A percentile compares a stretch with the other conserved stretches of the same genome.
These are phyloP conservation scores for Chanos chanos DNA, from an alignment of 2,797 vertebrate species.

Conservation along the genomic window DNA sequence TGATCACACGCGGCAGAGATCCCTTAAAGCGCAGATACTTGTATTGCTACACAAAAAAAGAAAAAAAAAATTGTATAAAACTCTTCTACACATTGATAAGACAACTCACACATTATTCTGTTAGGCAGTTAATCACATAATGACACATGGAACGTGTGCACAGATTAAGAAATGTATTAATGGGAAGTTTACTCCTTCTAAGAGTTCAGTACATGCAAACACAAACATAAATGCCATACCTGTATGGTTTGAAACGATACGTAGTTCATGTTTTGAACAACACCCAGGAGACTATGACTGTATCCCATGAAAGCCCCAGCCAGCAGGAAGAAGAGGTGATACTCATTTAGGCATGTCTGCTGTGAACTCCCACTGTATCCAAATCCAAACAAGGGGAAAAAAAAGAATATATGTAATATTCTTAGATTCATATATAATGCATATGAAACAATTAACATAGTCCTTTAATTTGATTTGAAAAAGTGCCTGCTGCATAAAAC, in stretches of 20 bases:
- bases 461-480: too few relatives aligned
- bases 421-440: neutral
- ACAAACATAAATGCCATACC: conserved; percentile 63
- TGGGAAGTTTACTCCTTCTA: too few relatives aligned
- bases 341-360: conserved; percentile 85
- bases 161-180: too few relatives aligned
- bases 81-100: too few relatives aligned
- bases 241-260: conserved; percentile 88
- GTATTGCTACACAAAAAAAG: conserved; percentile 78
- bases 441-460: neutral
- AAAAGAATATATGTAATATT: conserved; percentile 3
- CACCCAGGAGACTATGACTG: conserved; percentile 85
- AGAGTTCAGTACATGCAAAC: too few relatives aligned
- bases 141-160: too few relatives aligned
- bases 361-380: conserved; percentile 16
- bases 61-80: conserved; percentile 8
- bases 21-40: conserved; percentile 91
- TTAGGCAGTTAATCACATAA: too few relatives aligned
- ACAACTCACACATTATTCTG: too few relatives aligned
- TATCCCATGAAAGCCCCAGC: conserved; percentile 89
- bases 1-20: conserved; percentile 77
- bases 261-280: conserved; percentile 90
- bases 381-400: too few relatives aligned
- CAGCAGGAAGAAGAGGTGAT: conserved; percentile 84
- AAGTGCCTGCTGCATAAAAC: too few relatives aligned